A percentile compares a stretch with the other conserved stretches of the same genome.
phyloP scores from a whole-genome alignment of 2,888 invertebrate species.

The Drosophila prostipennis region DNA sequence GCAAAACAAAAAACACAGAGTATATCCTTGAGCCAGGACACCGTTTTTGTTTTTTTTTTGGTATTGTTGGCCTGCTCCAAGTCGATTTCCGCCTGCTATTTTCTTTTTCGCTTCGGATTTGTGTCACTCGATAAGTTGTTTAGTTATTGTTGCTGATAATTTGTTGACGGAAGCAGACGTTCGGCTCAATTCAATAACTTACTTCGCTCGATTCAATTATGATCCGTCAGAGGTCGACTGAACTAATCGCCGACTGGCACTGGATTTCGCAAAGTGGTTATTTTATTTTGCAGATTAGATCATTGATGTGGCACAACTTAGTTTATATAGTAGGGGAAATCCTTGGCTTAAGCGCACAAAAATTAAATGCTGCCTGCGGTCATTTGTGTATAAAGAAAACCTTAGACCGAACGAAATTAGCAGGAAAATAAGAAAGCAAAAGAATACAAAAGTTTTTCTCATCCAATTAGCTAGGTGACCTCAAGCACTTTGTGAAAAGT shows the following conservation, averaged over 20 bases:
- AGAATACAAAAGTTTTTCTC: slow-evolving; percentile 24
- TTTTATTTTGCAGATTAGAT: slow-evolving; percentile 34
- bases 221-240: slow-evolving; percentile 17
- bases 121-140: slow-evolving; percentile 47
- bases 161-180: slow-evolving; percentile 59
- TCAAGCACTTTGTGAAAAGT: slow-evolving; percentile 20
- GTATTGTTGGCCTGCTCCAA: slow-evolving; percentile 4
- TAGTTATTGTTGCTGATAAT: slow-evolving; percentile 52
- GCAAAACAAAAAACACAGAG: slow-evolving; percentile 55
- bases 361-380: slow-evolving; percentile 31
- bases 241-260: slow-evolving; percentile 49
- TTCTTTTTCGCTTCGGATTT: slow-evolving; percentile 38
- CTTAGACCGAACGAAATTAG: slow-evolving; percentile 8
- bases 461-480: slow-evolving; percentile 35
- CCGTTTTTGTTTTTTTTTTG: background rate
- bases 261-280: slow-evolving; percentile 55
- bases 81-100: slow-evolving; percentile 40
- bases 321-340: background rate
- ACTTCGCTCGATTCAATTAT: slow-evolving; percentile 55
- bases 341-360: slow-evolving; percentile 9
- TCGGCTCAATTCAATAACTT: slow-evolving; percentile 61
- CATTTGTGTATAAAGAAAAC: background rate
- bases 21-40: slow-evolving; percentile 49
- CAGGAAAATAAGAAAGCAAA: background rate
- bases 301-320: too few species aligned